Evolutionary conservation across 2,797 vertebrate genomes (phyloP).

Genomic region (Cyclopterus lumpus): DNA sequence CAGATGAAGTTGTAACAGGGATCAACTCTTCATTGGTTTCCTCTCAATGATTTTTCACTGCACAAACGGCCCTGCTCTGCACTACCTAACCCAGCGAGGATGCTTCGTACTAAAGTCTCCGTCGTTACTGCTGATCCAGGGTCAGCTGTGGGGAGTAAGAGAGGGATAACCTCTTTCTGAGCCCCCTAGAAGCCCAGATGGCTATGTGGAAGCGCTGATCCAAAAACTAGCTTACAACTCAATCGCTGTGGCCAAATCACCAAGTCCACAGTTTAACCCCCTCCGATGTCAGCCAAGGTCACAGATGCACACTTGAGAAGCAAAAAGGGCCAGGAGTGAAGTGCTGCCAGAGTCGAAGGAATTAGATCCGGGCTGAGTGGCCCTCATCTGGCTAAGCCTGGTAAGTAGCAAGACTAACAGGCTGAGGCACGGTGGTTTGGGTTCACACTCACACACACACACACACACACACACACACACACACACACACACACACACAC

Average conservation of each 20-base stretch:
- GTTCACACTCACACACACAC: conserved; percentile 51
- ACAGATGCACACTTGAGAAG: conserved; percentile 79
- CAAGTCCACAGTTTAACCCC: conserved; percentile 79
- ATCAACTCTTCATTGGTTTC: conserved; percentile 63
- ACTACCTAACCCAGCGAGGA: conserved; percentile 47
- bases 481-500: conserved; percentile 45
- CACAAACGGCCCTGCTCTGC: conserved; percentile 42
- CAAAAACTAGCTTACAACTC: conserved; percentile 78
- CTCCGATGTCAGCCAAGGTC: conserved; percentile 78
- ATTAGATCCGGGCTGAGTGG: conserved; percentile 80
- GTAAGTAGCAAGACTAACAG: conserved; percentile 83
- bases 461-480: conserved; percentile 44
- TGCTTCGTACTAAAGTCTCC: conserved; percentile 64
- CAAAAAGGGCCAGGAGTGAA: conserved; percentile 72
- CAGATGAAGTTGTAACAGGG: conserved; percentile 35
- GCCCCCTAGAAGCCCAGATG: conserved; percentile 76
- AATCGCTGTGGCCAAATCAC: conserved; percentile 75
- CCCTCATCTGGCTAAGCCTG: conserved; percentile 82
- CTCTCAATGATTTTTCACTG: conserved; percentile 42
- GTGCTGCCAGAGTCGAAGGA: conserved; percentile 78
- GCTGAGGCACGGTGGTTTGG: conserved; percentile 77
- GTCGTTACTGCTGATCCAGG: conserved; percentile 74
- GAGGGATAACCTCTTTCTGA: conserved; percentile 76
- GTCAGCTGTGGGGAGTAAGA: conserved; percentile 80
- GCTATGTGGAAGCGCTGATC: conserved; percentile 69